Percentiles rank a stretch among this genome's conserved stretches.
These are phyloP conservation scores for Heterodera carotae DNA, from an alignment of 1,140 invertebrate species.

Conservation along the genomic window DNA sequence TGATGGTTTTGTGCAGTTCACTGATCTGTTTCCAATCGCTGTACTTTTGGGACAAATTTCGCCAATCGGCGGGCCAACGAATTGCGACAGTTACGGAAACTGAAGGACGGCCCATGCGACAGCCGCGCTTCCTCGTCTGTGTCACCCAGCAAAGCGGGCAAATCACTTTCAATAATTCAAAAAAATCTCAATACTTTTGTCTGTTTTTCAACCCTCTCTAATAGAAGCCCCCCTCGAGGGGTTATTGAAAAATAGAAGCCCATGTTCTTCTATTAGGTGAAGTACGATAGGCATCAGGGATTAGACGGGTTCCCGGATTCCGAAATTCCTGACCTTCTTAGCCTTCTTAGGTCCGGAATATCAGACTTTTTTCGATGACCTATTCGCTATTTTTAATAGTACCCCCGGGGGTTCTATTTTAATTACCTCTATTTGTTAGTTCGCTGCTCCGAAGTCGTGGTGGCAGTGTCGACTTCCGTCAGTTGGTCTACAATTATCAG, in stretches of 20 bases:
- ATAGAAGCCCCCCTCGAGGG: no score
- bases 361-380: no score
- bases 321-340: no score
- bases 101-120: constrained; percentile 14
- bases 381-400: no score
- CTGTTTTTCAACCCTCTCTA: not conserved
- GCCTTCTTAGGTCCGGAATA: no score
- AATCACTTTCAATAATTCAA: constrained; percentile 8
- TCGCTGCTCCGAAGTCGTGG: constrained; percentile 40
- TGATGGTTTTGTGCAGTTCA: constrained; percentile 30
- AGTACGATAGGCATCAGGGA: no score
- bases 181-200: not conserved
- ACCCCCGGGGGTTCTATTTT: no score
- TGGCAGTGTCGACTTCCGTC: constrained; percentile 42
- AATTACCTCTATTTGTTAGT: constrained; percentile 18
- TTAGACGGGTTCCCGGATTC: no score
- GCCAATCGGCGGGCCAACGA: not conserved
- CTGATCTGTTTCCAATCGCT: constrained; percentile 34
- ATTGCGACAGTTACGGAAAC: constrained; percentile 25
- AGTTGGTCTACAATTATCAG: constrained; percentile 31
- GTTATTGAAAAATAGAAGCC: no score
- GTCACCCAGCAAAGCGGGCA: constrained; percentile 38
- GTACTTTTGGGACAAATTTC: constrained; percentile 26
- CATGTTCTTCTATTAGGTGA: no score
- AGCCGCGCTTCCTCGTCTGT: constrained; percentile 41